Evolutionary conservation across 2,888 invertebrate species (phyloP).

Genomic region (Scaptomyza polygonia): DNA sequence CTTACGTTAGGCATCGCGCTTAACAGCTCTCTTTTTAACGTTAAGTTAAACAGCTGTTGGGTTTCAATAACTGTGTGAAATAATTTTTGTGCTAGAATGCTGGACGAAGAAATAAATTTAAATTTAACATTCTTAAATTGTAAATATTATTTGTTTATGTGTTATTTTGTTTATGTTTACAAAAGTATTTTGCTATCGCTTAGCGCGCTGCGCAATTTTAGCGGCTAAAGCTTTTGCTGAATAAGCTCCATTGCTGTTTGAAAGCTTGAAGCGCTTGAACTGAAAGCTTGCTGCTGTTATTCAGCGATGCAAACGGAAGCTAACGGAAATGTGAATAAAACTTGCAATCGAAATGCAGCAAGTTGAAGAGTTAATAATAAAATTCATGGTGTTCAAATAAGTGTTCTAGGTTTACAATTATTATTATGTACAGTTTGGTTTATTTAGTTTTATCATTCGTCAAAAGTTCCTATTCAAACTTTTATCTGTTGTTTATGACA

Average conservation of each 20-base stretch:
- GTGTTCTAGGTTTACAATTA: too few species aligned
- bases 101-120: background rate
- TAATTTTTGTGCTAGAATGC: background rate
- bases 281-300: constrained; percentile 31
- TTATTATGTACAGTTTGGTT: too few species aligned
- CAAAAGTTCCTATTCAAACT: constrained; percentile 1
- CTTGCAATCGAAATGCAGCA: background rate
- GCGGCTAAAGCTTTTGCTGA: constrained; percentile 53
- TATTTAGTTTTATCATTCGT: background rate
- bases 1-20: constrained; percentile 14
- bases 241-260: constrained; percentile 34
- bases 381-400: background rate
- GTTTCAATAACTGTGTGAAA: constrained; percentile 1
- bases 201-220: constrained; percentile 5
- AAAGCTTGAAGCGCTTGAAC: constrained; percentile 38
- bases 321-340: constrained; percentile 34
- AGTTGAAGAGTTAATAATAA: background rate
- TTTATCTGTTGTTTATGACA: constrained; percentile 19
- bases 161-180: constrained; percentile 18
- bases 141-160: background rate
- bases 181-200: constrained; percentile 20
- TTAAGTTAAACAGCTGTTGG: constrained; percentile 54
- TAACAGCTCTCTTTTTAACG: background rate
- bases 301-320: constrained; percentile 14
- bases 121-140: background rate